Percentiles rank a stretch among this genome's conserved stretches.
phyloP scores from a whole-genome alignment of 2,888 invertebrate species.

The Hedychridium roseum region DNA sequence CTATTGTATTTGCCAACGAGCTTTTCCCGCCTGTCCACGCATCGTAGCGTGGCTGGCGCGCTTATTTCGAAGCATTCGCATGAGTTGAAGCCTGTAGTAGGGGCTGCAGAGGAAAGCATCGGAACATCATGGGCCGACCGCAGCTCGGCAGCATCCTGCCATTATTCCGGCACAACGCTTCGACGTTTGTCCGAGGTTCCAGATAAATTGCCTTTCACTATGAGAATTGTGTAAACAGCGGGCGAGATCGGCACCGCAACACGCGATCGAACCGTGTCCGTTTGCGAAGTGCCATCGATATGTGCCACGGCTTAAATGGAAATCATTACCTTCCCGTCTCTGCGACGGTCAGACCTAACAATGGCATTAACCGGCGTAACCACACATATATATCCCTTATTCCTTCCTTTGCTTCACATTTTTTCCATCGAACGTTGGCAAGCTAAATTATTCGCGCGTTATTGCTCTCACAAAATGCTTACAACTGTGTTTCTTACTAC shows the following conservation, averaged over 20 bases:
- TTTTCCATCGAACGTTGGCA: too few species aligned
- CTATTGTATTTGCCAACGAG: too few species aligned
- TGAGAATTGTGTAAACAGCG: slow-evolving; percentile 32
- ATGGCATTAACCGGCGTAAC: background rate
- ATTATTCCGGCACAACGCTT: slow-evolving; percentile 36
- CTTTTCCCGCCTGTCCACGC: too few species aligned
- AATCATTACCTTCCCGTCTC: slow-evolving; percentile 34
- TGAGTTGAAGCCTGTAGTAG: too few species aligned
- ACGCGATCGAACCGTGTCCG: background rate
- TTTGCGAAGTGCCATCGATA: slow-evolving; percentile 11
- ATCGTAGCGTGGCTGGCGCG: too few species aligned
- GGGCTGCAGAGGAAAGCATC: slow-evolving; percentile 9
- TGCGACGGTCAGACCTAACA: background rate
- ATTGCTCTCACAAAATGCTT: too few species aligned
- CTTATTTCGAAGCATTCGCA: too few species aligned
- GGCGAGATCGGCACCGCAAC: slow-evolving; percentile 1
- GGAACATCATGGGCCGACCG: slow-evolving; percentile 27
- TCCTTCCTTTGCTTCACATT: too few species aligned
- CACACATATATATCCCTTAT: too few species aligned
- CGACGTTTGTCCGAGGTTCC: slow-evolving; percentile 32
- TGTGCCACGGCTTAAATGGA: slow-evolving; percentile 24
- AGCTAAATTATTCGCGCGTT: too few species aligned
- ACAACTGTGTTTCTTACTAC: too few species aligned
- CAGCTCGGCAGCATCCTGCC: slow-evolving; percentile 17
- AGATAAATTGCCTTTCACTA: slow-evolving; percentile 40